These are phyloP conservation scores for Archilochus colubris DNA, from an alignment of 2,113 vertebrate genomes.

Conservation along the genomic window DNA sequence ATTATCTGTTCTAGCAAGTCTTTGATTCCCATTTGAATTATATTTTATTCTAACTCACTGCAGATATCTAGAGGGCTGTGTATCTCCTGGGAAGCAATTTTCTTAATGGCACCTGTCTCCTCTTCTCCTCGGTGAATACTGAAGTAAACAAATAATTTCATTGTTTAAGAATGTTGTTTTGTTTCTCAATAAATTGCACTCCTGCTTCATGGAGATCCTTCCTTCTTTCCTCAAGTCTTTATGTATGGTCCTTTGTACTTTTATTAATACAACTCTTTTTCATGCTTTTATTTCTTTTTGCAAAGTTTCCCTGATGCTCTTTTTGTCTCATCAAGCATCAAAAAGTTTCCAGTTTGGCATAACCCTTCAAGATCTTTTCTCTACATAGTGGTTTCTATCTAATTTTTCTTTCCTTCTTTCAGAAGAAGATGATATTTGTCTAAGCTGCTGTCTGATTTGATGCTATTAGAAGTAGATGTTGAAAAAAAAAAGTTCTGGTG, in stretches of 20 bases:
- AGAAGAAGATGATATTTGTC: background rate
- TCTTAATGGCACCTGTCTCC: slow-evolving; percentile 52
- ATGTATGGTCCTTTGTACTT: background rate
- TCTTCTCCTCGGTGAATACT: slow-evolving; percentile 41
- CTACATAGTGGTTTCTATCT: background rate
- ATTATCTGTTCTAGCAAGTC: slow-evolving; percentile 34
- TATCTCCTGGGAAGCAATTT: slow-evolving; percentile 37
- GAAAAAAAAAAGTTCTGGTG: background rate
- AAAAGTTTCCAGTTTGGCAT: background rate
- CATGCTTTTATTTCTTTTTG: background rate
- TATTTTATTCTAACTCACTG: background rate
- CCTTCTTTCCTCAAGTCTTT: background rate
- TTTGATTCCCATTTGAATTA: slow-evolving; percentile 30
- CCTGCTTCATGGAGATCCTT: background rate
- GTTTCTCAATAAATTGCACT: background rate
- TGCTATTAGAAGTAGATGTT: background rate
- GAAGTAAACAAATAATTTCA: slow-evolving; percentile 61
- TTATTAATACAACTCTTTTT: background rate
- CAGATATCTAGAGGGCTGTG: background rate
- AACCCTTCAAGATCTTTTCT: background rate
- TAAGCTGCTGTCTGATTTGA: background rate
- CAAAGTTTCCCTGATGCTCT: background rate
- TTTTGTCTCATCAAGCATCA: background rate
- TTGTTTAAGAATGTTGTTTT: background rate
- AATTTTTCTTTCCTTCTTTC: background rate